Evolutionary conservation across 2,113 vertebrate genomes (phyloP), one percentile per base, ranked within the genome.

Genomic region (Egretta garzetta): DNA sequence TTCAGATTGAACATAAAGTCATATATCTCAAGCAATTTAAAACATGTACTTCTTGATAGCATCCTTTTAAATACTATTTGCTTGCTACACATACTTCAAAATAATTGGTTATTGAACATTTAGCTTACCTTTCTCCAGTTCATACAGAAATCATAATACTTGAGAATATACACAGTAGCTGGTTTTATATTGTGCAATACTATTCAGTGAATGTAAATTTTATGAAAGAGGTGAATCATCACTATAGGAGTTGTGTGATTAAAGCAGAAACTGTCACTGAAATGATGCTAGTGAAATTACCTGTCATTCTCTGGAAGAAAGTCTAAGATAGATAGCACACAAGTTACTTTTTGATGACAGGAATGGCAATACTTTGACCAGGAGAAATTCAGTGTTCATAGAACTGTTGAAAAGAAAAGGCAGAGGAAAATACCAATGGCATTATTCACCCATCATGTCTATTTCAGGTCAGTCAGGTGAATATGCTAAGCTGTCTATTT

Each of bases 331-430:
- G 55, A 53, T 12, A 63, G 71, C 18, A 56, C 18, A 63, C 32
- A 90, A 94, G 88, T 90, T 94, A 86, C 75, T 88, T 92, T 90
- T 71, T 83, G 82, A 88, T 94, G 94, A 94, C 88, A 95, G 79
- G 74, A 88, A 88, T 84, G 68, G 82, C 74, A 88, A 92, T 94
- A 74, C 79, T 83, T 86, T 77, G 90, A 80, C 90, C 94, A 88
- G 37, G 47, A 80, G 16, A 80, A 94, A 93, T 88, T 83, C 59
- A 67, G 37, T 93, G 92, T 43, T 94, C 72, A 83, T 9, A 5
- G 55, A 93, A 90, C 71, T 86, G 74, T 74, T 88, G 92, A 80
- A 90, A 96, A 95, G 60, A 71, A 75, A 87, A 93, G 50, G 56
- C 58, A 80, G 88, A 83, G 71, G 82, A 88, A 96, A 94, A 94